Percentiles rank a stretch among this genome's conserved stretches.
phyloP scores from a whole-genome alignment of 1,140 invertebrate genomes.

The Neelides sp. region DNA sequence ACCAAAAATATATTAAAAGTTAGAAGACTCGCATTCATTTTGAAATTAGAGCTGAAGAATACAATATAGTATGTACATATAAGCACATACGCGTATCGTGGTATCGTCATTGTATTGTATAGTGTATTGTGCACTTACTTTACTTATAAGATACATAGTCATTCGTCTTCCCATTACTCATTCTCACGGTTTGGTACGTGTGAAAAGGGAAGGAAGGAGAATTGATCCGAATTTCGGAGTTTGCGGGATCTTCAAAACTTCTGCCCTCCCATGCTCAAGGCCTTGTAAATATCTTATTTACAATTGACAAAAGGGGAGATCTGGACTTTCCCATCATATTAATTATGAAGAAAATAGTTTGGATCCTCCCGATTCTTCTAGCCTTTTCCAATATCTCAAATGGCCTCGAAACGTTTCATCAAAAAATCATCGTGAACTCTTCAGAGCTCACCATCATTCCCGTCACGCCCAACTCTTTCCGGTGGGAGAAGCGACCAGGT shows the following conservation, averaged over 20 bases:
- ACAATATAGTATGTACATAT: no score
- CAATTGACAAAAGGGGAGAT: not conserved
- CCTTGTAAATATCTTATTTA: not conserved
- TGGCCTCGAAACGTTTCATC: constrained; percentile 14
- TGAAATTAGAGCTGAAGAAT: no score
- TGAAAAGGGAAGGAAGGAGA: not conserved
- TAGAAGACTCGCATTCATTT: no score
- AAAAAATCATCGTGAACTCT: constrained; percentile 23
- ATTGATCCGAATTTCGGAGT: constrained; percentile 14
- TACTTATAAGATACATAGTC: not conserved
- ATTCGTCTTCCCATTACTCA: not conserved
- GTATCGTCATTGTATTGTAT: no score
- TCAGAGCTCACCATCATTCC: constrained; percentile 27
- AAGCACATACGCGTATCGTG: no score
- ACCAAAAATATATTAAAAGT: no score
- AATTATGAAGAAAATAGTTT: not conserved
- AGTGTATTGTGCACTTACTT: no score
- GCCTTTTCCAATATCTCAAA: not conserved
- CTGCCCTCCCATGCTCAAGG: not conserved
- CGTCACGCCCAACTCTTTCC: constrained; percentile 16
- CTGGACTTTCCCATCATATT: not conserved
- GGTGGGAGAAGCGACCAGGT: constrained; percentile 25
- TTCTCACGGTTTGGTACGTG: not conserved
- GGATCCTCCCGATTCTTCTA: not conserved
- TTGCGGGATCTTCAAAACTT: constrained; percentile 9